Conservation (phyloP, 1,140 invertebrate genomes). For the Trichonephila clavipes region DNA sequence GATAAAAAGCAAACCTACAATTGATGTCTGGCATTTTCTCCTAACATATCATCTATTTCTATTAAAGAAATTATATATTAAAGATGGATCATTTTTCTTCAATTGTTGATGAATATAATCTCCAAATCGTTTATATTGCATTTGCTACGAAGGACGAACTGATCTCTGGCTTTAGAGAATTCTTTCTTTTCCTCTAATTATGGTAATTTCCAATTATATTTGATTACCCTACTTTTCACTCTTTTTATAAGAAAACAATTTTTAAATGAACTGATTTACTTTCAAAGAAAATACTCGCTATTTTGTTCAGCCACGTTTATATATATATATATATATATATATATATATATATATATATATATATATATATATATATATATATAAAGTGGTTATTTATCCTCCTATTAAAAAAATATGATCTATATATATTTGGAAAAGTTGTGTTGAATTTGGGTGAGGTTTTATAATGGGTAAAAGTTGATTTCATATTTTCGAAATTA, state of each 20-base stretch:
- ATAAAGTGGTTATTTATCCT: too few species aligned
- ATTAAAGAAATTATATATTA: neutral
- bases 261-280: neutral
- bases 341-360: too few species aligned
- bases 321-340: too few species aligned
- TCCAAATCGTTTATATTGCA: neutral
- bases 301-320: neutral
- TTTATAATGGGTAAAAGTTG: too few species aligned
- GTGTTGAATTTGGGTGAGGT: too few species aligned
- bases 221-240: neutral
- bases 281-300: neutral
- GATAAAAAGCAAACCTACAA: neutral
- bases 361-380: too few species aligned
- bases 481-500: too few species aligned
- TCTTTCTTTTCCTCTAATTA: neutral
- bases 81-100: neutral
- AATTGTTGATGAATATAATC: neutral
- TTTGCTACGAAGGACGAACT: neutral
- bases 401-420: too few species aligned
- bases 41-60: neutral
- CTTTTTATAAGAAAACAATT: neutral
- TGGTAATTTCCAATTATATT: neutral
- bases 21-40: neutral
- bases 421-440: too few species aligned
- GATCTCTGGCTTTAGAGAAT: neutral